A percentile compares a stretch with the other conserved stretches of the same genome.
Conservation (phyloP, 2,113 vertebrate species). For the Scortum barcoo region DNA sequence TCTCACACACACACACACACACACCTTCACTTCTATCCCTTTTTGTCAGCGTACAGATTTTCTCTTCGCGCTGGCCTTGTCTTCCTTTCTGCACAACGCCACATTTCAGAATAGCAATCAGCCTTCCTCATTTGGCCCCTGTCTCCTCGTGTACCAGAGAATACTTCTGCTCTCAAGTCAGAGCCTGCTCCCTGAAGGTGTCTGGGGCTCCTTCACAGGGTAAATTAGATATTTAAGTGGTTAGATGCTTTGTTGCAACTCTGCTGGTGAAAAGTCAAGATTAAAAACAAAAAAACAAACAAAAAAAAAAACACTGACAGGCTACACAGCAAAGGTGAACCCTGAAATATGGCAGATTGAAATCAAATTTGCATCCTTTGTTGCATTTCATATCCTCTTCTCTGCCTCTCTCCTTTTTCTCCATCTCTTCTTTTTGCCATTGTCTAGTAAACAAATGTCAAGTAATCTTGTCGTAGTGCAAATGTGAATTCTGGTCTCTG, state of each 20-base stretch:
- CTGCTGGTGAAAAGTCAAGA: background rate
- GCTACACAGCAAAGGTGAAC: background rate
- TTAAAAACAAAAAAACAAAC: conserved; percentile 4
- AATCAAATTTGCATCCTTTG: conserved; percentile 21
- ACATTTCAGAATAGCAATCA: conserved; percentile 72
- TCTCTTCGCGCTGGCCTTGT: conserved; percentile 43
- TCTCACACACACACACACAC: conserved; percentile 18
- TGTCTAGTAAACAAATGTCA: conserved; percentile 46
- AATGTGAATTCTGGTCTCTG: conserved; percentile 40
- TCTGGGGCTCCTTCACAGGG: conserved; percentile 17
- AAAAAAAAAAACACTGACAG: background rate
- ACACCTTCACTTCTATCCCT: conserved; percentile 25
- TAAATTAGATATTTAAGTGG: conserved; percentile 41
- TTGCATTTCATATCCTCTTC: conserved; percentile 32
- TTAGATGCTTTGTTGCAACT: conserved; percentile 39
- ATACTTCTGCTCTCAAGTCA: conserved; percentile 48
- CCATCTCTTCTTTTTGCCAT: background rate
- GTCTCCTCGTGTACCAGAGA: conserved; percentile 43
- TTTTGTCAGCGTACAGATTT: conserved; percentile 65
- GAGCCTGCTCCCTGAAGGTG: conserved; percentile 22
- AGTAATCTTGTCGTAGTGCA: conserved; percentile 38
- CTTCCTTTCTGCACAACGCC: conserved; percentile 47
- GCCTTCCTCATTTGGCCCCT: conserved; percentile 58
- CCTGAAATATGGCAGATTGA: conserved; percentile 25
- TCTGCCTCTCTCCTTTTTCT: background rate